Evolutionary conservation across 2,888 invertebrate species (phyloP).

Genomic region (Eupithecia subfuscata): DNA sequence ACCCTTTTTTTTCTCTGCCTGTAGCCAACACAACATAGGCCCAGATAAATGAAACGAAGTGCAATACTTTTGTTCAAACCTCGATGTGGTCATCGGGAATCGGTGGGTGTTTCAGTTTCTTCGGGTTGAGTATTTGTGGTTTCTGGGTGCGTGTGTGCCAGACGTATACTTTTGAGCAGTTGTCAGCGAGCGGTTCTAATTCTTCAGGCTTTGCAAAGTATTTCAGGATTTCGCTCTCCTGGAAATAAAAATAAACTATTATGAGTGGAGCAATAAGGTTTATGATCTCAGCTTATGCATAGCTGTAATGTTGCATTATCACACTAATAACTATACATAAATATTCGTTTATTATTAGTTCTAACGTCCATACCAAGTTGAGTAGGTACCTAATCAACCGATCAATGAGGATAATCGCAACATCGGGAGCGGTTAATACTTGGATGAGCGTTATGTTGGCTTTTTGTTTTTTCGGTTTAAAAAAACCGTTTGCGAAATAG

Average conservation of each 20-base stretch:
- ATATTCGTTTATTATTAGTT: no score
- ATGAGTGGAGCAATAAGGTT: background rate
- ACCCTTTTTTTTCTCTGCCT: background rate
- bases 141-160: conserved; percentile 99
- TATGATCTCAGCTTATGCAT: no score
- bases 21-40: background rate
- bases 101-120: conserved; percentile 82
- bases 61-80: conserved; percentile 54
- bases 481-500: no score
- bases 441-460: no score
- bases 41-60: background rate
- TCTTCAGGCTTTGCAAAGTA: conserved; percentile 89
- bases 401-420: no score
- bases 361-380: no score
- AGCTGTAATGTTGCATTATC: no score
- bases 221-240: conserved; percentile 92
- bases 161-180: conserved; percentile 97
- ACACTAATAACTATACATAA: no score
- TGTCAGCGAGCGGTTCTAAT: conserved; percentile 95
- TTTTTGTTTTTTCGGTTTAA: no score
- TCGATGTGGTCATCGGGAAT: conserved; percentile 73
- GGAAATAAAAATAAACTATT: conserved; percentile 49
- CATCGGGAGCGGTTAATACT: no score
- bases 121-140: conserved; percentile 88
- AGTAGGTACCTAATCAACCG: no score